These are phyloP conservation scores for Daphoenositta chrysoptera DNA, from an alignment of 2,113 vertebrate species.

Conservation along the genomic window DNA sequence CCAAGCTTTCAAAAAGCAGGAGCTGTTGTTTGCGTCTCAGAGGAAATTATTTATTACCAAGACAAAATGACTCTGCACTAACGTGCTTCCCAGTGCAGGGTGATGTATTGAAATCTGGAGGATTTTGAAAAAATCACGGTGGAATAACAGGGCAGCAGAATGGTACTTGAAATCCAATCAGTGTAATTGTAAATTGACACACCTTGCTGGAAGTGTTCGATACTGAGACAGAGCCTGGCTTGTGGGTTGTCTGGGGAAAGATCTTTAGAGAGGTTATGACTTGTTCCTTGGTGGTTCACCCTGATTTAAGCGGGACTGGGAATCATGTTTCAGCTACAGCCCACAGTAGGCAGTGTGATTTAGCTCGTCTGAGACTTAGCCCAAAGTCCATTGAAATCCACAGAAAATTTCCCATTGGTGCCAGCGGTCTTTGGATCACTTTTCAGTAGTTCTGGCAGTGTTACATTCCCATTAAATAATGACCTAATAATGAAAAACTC, in stretches of 20 bases:
- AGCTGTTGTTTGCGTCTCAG: constrained; percentile 19
- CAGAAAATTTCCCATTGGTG: not conserved
- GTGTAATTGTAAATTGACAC: not conserved
- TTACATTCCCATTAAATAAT: not conserved
- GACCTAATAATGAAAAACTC: not conserved
- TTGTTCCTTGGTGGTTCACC: not conserved
- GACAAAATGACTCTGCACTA: not conserved
- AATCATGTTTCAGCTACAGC: not conserved
- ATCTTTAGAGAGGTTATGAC: not conserved
- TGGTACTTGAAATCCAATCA: not conserved
- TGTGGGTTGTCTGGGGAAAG: not conserved
- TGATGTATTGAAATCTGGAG: constrained; percentile 7
- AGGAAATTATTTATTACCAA: constrained; percentile 45
- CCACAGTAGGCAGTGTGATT: not conserved
- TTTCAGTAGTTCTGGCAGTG: not conserved
- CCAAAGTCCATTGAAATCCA: not conserved
- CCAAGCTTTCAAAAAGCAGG: not conserved
- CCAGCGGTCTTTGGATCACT: not conserved
- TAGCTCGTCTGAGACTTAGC: not conserved
- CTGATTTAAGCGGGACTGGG: not conserved
- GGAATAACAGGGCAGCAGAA: not conserved
- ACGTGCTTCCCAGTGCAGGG: not conserved
- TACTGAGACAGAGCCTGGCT: not conserved
- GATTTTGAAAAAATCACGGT: not conserved
- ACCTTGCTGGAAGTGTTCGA: not conserved